Percentiles rank a stretch among this genome's conserved stretches.
Evolutionary conservation across 2,888 invertebrate genomes (phyloP).

Genomic region (Endomychus coccineus): DNA sequence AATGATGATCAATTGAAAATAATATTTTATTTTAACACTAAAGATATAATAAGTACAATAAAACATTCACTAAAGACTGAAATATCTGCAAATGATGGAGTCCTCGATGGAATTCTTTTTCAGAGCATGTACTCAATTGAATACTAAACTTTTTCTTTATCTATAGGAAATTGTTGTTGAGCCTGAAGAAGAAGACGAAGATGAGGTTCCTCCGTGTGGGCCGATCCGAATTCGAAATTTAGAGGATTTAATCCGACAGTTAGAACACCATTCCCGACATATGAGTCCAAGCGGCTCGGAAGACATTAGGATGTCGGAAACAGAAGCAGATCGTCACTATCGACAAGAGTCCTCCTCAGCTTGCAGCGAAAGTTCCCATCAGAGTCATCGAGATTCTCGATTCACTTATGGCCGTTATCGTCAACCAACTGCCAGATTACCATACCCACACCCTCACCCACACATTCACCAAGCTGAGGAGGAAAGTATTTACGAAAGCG

Average conservation of each 20-base stretch:
- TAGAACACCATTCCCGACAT: constrained; percentile 81
- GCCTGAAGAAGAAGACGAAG: constrained; percentile 60
- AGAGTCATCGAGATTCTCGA: constrained; percentile 68
- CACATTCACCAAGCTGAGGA: constrained; percentile 57
- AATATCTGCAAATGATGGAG: too few relatives aligned
- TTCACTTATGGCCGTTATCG: constrained; percentile 63
- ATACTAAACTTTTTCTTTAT: too few relatives aligned
- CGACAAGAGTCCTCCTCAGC: constrained; percentile 68
- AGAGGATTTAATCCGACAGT: constrained; percentile 82
- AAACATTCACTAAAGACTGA: too few relatives aligned
- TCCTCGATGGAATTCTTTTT: too few relatives aligned
- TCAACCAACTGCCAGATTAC: constrained; percentile 40
- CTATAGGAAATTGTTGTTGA: constrained; percentile 41
- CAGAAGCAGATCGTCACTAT: constrained; percentile 68
- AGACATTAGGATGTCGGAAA: constrained; percentile 82
- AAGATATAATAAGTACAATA: too few relatives aligned
- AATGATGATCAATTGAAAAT: too few relatives aligned
- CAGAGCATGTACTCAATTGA: too few relatives aligned
- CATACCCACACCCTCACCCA: constrained; percentile 42
- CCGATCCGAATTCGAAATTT: constrained; percentile 83
- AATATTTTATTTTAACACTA: too few relatives aligned
- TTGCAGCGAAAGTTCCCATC: constrained; percentile 68
- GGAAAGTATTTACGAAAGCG: constrained; percentile 82
- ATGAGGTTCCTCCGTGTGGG: constrained; percentile 71
- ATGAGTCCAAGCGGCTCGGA: constrained; percentile 89